Conservation (phyloP, 2,888 invertebrate genomes). For the Spodoptera picta region DNA sequence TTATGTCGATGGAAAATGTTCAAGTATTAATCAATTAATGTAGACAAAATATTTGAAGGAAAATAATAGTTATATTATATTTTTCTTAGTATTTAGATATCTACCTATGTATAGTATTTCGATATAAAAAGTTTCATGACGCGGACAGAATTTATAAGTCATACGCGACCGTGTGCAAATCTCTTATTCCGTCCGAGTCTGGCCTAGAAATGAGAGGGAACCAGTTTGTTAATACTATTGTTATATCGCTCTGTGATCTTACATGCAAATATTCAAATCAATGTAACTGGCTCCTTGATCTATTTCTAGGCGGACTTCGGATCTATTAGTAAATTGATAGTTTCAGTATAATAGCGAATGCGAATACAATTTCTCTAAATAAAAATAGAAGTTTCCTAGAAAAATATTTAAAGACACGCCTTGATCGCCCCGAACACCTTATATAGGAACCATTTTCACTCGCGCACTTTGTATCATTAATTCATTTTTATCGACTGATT, state of each 20-base stretch:
- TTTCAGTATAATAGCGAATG: conserved; percentile 69
- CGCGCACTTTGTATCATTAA: conserved; percentile 64
- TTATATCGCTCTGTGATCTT: conserved; percentile 31
- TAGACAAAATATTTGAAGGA: conserved; percentile 68
- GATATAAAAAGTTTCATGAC: conserved; percentile 48
- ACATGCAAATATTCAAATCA: conserved; percentile 33
- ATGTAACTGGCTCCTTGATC: conserved; percentile 35
- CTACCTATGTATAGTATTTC: conserved; percentile 65
- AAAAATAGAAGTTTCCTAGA: conserved; percentile 61
- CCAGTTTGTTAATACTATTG: conserved; percentile 35
- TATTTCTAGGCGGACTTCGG: conserved; percentile 40
- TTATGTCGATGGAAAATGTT: conserved; percentile 58
- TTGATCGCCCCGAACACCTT: conserved; percentile 69
- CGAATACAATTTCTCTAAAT: conserved; percentile 68
- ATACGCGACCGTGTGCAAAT: conserved; percentile 44
- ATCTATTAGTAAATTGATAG: conserved; percentile 67
- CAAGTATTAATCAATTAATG: conserved; percentile 72
- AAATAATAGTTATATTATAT: conserved; percentile 69
- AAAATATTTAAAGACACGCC: conserved; percentile 72
- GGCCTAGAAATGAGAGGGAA: conserved; percentile 43
- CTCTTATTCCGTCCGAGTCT: conserved; percentile 41
- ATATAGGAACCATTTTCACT: conserved; percentile 64
- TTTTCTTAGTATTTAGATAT: conserved; percentile 76
- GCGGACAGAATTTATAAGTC: conserved; percentile 49
- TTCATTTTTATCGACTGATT: conserved; percentile 57